A percentile compares a stretch with the other conserved stretches of the same genome.
Conservation (phyloP, 2,888 invertebrate genomes). For the Eustalomyia histrio region DNA sequence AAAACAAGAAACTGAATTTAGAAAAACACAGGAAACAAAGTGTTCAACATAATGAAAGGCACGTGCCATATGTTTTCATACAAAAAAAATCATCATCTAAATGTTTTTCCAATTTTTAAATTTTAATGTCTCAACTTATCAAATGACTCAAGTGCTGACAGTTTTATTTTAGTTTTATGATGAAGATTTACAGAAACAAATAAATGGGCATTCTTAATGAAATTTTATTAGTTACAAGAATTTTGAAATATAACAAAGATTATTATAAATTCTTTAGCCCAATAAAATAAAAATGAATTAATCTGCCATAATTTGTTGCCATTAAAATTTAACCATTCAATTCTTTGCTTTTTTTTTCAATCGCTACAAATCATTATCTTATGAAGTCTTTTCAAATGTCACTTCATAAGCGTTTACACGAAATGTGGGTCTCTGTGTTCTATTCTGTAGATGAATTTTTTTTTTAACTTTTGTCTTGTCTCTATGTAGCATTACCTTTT, state of each 20-base stretch:
- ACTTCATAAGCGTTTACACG: not conserved
- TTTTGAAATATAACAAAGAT: not conserved
- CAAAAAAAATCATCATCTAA: not conserved
- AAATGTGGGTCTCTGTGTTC: constrained; percentile 4
- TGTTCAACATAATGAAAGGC: constrained; percentile 37
- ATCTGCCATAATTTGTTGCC: constrained; percentile 6
- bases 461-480: not conserved
- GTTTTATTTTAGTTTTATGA: constrained; percentile 34
- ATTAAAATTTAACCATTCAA: not conserved
- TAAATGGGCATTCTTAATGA: not conserved
- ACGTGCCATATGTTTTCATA: constrained; percentile 57
- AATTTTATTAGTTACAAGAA: not conserved
- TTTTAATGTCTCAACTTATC: constrained; percentile 7
- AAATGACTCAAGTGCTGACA: constrained; percentile 56
- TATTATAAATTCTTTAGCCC: not conserved
- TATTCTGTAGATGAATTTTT: not conserved
- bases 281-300: not conserved
- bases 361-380: not conserved
- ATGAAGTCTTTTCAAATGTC: constrained; percentile 1
- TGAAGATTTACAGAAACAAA: not conserved
- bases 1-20: not conserved
- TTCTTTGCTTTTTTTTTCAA: not conserved
- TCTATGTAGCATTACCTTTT: not conserved
- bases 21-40: not conserved
- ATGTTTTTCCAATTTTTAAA: constrained; percentile 15